Evolutionary conservation across 2,797 vertebrate genomes (phyloP).

Genomic region (Leptodactylus fallax): DNA sequence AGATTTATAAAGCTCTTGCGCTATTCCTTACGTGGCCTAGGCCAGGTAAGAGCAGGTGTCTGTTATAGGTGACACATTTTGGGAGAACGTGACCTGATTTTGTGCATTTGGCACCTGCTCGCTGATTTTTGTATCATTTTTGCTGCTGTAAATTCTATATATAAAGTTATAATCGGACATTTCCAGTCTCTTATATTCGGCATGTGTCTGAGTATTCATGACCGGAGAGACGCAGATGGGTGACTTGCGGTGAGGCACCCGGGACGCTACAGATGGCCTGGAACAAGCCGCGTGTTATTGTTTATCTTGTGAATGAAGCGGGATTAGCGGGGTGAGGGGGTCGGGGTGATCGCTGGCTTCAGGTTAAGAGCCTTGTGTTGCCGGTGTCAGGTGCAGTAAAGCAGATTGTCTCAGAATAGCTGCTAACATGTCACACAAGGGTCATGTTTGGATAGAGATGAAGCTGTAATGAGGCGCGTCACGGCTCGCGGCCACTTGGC

Average conservation of each 20-base stretch:
- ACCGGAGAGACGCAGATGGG: not conserved
- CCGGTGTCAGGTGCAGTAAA: constrained; percentile 11
- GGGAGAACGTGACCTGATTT: too few species aligned
- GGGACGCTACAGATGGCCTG: not conserved
- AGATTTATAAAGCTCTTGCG: too few species aligned
- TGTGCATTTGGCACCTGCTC: too few species aligned
- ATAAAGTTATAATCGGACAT: too few species aligned
- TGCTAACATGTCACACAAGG: constrained; percentile 27
- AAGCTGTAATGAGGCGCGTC: not conserved
- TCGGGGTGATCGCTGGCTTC: not conserved
- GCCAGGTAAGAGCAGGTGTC: too few species aligned
- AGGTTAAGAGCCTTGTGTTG: constrained; percentile 24
- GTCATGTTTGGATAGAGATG: not conserved
- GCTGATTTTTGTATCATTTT: too few species aligned
- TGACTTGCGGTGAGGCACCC: too few species aligned
- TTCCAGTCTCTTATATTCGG: not conserved
- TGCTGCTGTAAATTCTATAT: too few species aligned
- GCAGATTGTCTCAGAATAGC: constrained; percentile 30
- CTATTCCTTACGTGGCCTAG: too few species aligned
- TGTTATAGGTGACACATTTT: too few species aligned
- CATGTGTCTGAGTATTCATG: not conserved
- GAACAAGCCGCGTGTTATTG: not conserved
- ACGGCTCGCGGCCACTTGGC: not conserved
- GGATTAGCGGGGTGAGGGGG: constrained; percentile 13
- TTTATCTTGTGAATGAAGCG: not conserved